Percentiles rank a stretch among this genome's conserved stretches.
These are phyloP conservation scores for Nothoprocta pentlandii DNA, from an alignment of 2,113 vertebrate species.

Conservation along the genomic window DNA sequence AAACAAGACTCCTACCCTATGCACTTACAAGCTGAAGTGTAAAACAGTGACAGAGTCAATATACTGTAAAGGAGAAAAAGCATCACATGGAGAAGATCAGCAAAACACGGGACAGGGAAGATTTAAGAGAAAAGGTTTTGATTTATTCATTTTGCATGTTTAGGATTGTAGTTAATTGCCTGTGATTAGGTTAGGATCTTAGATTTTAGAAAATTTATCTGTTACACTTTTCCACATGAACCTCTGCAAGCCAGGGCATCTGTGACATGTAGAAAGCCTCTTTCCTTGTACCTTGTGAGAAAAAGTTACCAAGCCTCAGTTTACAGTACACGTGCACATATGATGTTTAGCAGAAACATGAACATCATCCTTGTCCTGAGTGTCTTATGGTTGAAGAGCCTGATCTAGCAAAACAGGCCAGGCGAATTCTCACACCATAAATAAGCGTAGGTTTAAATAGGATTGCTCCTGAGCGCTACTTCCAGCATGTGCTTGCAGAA, in stretches of 20 bases:
- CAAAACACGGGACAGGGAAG: neutral
- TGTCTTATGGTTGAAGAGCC: constrained; percentile 2
- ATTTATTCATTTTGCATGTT: neutral
- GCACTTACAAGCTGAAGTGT: neutral
- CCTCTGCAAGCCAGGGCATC: neutral
- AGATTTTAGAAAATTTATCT: neutral
- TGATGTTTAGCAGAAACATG: constrained; percentile 32
- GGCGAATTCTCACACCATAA: neutral
- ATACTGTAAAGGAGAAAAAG: neutral
- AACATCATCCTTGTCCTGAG: constrained; percentile 10
- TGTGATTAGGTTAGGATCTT: neutral
- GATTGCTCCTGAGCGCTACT: neutral
- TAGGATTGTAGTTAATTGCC: neutral
- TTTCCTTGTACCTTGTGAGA: constrained; percentile 4
- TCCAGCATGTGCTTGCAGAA: neutral
- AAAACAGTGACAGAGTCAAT: neutral
- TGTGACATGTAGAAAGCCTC: neutral
- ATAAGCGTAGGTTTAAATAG: neutral
- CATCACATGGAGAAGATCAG: neutral
- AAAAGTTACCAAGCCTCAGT: neutral
- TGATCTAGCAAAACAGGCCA: constrained; percentile 36
- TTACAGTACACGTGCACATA: neutral
- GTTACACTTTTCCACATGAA: neutral
- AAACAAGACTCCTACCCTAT: neutral
- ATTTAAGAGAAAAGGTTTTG: neutral